These are phyloP conservation scores for Cotesia vestalis DNA, from an alignment of 1,140 invertebrate genomes.

Conservation along the genomic window DNA sequence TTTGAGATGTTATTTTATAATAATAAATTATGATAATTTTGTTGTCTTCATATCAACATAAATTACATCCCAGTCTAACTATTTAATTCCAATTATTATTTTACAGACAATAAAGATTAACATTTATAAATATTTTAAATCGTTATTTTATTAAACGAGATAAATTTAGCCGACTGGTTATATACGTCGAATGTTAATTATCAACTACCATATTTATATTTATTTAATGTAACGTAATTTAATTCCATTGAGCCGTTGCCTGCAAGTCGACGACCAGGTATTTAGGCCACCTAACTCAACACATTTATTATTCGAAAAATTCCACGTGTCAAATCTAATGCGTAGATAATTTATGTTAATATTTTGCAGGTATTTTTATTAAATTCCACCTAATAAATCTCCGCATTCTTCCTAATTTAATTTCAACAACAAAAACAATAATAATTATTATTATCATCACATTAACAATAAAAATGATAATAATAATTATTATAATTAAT, in stretches of 20 bases:
- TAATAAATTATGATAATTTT: neutral
- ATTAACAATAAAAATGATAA: neutral
- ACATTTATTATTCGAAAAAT: neutral
- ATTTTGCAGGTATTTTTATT: neutral
- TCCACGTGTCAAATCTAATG: neutral
- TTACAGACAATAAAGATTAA: too few relatives aligned
- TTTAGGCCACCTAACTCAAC: conserved; percentile 31
- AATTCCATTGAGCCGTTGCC: conserved; percentile 4
- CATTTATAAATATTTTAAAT: too few relatives aligned
- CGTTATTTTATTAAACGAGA: neutral
- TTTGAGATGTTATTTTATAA: conserved; percentile 13
- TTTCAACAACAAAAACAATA: too few relatives aligned
- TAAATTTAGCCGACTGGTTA: neutral
- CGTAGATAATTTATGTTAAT: neutral
- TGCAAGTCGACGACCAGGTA: conserved; percentile 14
- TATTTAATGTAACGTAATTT: neutral
- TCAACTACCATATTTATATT: neutral
- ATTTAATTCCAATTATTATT: too few relatives aligned
- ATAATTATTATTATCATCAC: too few relatives aligned
- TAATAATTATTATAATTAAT: neutral
- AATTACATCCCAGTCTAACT: too few relatives aligned
- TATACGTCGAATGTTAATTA: neutral
- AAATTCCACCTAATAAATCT: too few relatives aligned
- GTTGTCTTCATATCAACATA: neutral
- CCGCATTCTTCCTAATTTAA: too few relatives aligned